Evolutionary conservation across 2,113 vertebrate species (phyloP).

Genomic region (Calidris pygmaea): DNA sequence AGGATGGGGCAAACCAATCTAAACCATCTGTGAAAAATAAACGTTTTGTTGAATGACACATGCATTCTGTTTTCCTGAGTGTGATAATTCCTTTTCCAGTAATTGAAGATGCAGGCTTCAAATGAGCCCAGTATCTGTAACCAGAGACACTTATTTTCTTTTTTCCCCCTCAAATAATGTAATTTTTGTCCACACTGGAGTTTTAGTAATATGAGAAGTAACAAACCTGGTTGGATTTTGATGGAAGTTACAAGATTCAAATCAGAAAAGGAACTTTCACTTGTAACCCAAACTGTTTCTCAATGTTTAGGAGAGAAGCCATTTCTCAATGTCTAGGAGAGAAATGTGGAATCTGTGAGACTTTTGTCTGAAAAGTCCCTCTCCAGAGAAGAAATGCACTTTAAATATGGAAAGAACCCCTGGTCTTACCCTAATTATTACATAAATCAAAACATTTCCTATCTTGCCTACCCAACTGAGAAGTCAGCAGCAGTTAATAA

Average conservation of each 20-base stretch:
- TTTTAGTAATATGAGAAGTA: background rate
- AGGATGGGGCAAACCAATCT: background rate
- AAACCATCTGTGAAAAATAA: background rate
- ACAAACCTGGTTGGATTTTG: background rate
- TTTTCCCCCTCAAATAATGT: background rate
- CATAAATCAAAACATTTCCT: slow-evolving; percentile 41
- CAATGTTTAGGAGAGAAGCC: background rate
- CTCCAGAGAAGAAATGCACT: background rate
- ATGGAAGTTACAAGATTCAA: background rate
- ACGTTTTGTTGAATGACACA: background rate
- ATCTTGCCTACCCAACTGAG: slow-evolving; percentile 28
- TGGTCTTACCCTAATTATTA: slow-evolving; percentile 24
- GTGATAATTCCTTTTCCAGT: background rate
- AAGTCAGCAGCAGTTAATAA: slow-evolving; percentile 35
- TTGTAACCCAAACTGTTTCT: background rate
- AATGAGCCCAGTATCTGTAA: background rate
- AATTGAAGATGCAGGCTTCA: background rate
- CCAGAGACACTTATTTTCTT: background rate
- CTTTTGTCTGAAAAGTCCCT: background rate
- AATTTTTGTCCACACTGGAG: background rate
- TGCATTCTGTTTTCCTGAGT: background rate
- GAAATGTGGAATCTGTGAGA: background rate
- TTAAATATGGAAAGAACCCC: background rate
- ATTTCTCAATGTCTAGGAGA: background rate
- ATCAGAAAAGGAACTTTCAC: background rate